These are phyloP conservation scores for Pseudorectes ferrugineus DNA, from an alignment of 2,113 vertebrate species.

Conservation along the genomic window DNA sequence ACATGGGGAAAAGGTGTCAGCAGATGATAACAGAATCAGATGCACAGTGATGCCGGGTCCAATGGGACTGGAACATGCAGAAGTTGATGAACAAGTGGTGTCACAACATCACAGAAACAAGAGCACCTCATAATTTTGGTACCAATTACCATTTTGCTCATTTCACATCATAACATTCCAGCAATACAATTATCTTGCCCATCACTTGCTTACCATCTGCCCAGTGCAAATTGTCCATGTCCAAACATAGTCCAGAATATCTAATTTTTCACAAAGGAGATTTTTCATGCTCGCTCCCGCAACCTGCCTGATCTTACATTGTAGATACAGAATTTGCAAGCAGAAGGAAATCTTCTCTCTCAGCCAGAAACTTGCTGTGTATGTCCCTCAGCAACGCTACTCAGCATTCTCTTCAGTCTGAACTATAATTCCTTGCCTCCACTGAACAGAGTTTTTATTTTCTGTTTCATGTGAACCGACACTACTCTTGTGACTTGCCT, in stretches of 20 bases:
- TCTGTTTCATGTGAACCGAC: not conserved
- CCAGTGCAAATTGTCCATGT: not conserved
- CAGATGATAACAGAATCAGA: not conserved
- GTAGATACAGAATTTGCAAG: not conserved
- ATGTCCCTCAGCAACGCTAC: not conserved
- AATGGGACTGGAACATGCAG: not conserved
- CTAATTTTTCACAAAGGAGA: not conserved
- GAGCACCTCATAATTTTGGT: not conserved
- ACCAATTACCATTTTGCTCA: accelerated
- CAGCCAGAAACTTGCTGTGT: not conserved
- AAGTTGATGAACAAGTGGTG: not conserved
- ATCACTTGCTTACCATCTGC: not conserved
- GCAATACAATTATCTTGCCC: not conserved
- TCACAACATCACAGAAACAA: not conserved
- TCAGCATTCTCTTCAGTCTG: not conserved
- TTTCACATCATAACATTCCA: not conserved
- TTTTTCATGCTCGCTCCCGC: not conserved
- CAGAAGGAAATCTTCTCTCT: not conserved
- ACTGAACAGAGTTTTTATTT: not conserved
- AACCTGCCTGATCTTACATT: not conserved
- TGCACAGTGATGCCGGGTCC: not conserved
- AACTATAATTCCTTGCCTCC: not conserved
- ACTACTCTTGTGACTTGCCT: not conserved
- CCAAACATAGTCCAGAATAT: not conserved
- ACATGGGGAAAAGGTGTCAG: not conserved